phyloP scores from a whole-genome alignment of 2,113 vertebrate species.

The Malurus alboscapulatus region DNA sequence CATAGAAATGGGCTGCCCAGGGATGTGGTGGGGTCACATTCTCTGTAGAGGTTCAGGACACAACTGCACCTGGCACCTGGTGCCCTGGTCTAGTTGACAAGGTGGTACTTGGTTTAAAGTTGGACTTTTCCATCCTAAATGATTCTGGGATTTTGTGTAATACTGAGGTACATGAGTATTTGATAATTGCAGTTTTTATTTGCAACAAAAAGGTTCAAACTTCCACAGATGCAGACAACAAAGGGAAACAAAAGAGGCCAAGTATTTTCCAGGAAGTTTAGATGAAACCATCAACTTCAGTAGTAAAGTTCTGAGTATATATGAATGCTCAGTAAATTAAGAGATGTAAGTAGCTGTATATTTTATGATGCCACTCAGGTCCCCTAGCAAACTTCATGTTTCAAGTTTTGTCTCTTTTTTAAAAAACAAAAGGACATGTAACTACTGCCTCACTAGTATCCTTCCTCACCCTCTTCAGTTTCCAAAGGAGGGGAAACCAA shows the following conservation, averaged over 20 bases:
- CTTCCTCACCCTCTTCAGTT: not conserved
- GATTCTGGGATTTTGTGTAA: not conserved
- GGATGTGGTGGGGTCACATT: not conserved
- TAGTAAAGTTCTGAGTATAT: not conserved
- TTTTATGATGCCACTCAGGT: not conserved
- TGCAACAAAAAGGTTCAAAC: not conserved
- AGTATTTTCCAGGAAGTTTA: not conserved
- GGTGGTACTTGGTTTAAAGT: not conserved
- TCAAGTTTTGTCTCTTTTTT: not conserved
- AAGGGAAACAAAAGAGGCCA: not conserved
- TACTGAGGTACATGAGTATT: not conserved
- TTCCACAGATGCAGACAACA: not conserved
- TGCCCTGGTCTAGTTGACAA: not conserved
- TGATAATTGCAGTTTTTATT: not conserved
- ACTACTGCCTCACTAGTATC: not conserved
- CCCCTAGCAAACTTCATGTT: not conserved
- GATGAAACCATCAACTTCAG: not conserved
- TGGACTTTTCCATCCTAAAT: not conserved
- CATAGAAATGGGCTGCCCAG: not conserved
- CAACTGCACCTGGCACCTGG: rapidly evolving
- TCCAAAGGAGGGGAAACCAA: not conserved
- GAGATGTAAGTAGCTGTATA: not conserved
- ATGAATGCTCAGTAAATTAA: not conserved
- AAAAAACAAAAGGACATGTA: not conserved
- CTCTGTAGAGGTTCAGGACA: not conserved